Evolutionary conservation across 1,140 invertebrate species (phyloP), one percentile per base, ranked within the genome.

Genomic region (Argopecten irradians): DNA sequence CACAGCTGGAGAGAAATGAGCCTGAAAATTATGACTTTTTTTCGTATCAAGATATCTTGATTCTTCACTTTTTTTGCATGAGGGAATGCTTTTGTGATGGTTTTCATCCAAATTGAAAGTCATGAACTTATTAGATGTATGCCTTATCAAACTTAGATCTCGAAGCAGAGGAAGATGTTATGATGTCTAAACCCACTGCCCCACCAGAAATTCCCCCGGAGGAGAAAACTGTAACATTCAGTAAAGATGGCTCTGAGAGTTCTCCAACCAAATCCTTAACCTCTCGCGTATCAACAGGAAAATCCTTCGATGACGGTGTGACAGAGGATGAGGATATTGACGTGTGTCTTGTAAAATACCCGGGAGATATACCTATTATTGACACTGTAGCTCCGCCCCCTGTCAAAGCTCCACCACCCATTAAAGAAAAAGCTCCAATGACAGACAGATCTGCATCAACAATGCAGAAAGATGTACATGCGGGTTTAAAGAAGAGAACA

Each of bases 321-420:
- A 35, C 36, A 33, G 71, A 90, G 55, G 85, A 89, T 84, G 85
- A 89, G 14, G 87, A 91, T 16, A 87, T 89, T 35, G 90, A 92
- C 41, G 84, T 89, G 2, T 88, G 91, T 83, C 89, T 86, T 39
- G 88, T 89, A 8, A 90, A 90, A 85, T 91, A 89, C 36, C 89
- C 92, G 11, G 91, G 88, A 86, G 92, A 91, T 34, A 93, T 93
- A 34, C 91, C 93, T 7, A 93, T 93, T 33, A 93, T 93, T 89
- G 93, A 92, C 55, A 90, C 86, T 85, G 43, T 85, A 89, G 88
- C 88, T 19, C 11, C 86, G 55, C 87, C 87, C 86, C 32, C 46
- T 16, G 16, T 86, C 86, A 36, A 43, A 34, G 84, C 83, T 83
- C 71, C 41, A 55, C 82, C n/a, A 55, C 82, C n/a, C 85, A 34